phyloP scores from a whole-genome alignment of 2,797 vertebrate genomes.

The Chaunax sp. region DNA sequence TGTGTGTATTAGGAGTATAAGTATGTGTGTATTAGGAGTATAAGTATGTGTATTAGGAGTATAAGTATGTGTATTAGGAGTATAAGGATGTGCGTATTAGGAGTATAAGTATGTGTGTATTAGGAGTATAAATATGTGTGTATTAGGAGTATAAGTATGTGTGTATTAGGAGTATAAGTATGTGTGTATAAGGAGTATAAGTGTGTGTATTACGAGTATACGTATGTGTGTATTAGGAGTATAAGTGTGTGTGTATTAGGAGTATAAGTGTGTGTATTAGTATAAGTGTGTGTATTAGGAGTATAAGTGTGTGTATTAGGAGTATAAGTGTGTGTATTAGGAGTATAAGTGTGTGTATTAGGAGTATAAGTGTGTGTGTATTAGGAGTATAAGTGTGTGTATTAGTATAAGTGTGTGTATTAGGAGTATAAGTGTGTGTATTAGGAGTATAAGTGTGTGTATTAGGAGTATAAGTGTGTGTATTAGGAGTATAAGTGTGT shows the following conservation, averaged over 20 bases:
- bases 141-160: background rate
- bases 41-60: too few species aligned
- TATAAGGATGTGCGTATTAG: too few species aligned
- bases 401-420: conserved; percentile 14
- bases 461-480: background rate
- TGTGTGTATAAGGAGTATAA: too few species aligned
- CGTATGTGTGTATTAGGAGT: too few species aligned
- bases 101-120: background rate
- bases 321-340: too few species aligned
- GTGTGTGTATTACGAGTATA: conserved; percentile 13
- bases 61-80: conserved; percentile 3
- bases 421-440: background rate
- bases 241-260: background rate
- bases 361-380: too few species aligned
- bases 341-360: background rate
- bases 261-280: conserved; percentile 4
- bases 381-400: background rate
- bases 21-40: conserved; percentile 13
- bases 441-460: too few species aligned
- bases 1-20: too few species aligned
- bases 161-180: too few species aligned
- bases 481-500: too few species aligned
- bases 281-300: background rate
- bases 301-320: conserved; percentile 1
- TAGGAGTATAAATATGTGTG: too few species aligned